Evolutionary conservation across 2,797 vertebrate genomes (phyloP).

Genomic region (Darevskia nairensis): DNA sequence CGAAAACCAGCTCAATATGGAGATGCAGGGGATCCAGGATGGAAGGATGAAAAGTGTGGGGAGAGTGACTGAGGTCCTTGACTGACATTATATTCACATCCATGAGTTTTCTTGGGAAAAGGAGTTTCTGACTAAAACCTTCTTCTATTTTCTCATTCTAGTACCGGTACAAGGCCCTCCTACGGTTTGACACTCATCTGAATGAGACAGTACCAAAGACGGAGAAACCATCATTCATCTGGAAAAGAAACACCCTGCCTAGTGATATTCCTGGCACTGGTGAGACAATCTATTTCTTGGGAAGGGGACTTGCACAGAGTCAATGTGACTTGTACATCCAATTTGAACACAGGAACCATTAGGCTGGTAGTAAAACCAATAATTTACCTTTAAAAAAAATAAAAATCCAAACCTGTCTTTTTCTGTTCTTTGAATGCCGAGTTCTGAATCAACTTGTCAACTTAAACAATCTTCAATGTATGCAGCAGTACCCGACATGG

Average conservation of each 20-base stretch:
- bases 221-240: constrained; percentile 76
- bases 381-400: neutral
- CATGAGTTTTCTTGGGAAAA: constrained; percentile 18
- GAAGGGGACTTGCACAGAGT: neutral
- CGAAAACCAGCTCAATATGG: neutral
- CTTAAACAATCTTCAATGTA: neutral
- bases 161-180: constrained; percentile 80
- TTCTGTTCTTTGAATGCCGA: constrained; percentile 1
- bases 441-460: constrained; percentile 19
- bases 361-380: neutral
- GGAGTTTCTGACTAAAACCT: constrained; percentile 33
- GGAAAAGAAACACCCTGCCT: constrained; percentile 84
- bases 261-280: constrained; percentile 75
- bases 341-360: neutral
- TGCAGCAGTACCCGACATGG: neutral
- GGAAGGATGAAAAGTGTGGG: neutral
- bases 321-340: neutral
- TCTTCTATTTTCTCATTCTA: constrained; percentile 68
- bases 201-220: constrained; percentile 59
- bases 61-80: neutral
- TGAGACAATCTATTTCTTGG: constrained; percentile 66
- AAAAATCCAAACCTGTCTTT: neutral
- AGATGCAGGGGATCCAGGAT: constrained; percentile 3
- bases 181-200: constrained; percentile 82
- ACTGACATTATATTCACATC: constrained; percentile 16